Conservation (phyloP, 2,797 vertebrate genomes). For the Micromesistius poutassou region DNA sequence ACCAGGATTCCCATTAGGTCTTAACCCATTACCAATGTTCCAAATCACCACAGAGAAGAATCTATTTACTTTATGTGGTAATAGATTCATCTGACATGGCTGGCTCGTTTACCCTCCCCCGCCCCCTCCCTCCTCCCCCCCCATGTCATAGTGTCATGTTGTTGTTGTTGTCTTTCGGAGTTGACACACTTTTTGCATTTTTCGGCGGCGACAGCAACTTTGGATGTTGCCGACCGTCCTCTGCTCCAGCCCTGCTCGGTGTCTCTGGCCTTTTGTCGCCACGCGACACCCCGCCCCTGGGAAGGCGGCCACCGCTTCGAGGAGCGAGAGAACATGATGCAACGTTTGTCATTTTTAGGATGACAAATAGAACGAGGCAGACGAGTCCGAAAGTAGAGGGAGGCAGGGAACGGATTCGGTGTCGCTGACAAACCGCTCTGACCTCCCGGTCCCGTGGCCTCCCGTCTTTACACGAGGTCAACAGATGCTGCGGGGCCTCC, state of each 20-base stretch:
- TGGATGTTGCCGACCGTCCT: too few species aligned
- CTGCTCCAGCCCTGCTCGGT: not conserved
- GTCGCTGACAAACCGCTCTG: slow-evolving; percentile 70
- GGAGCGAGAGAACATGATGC: slow-evolving; percentile 59
- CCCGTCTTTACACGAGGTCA: slow-evolving; percentile 70
- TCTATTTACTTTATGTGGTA: slow-evolving; percentile 76
- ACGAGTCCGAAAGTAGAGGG: slow-evolving; percentile 60
- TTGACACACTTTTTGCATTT: slow-evolving; percentile 33
- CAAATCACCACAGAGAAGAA: slow-evolving; percentile 80
- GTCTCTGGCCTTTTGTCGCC: slow-evolving; percentile 29
- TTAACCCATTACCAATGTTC: slow-evolving; percentile 78
- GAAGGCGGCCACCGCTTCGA: slow-evolving; percentile 60
- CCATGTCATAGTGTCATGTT: slow-evolving; percentile 29
- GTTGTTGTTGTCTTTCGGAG: slow-evolving; percentile 27
- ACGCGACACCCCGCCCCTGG: slow-evolving; percentile 23
- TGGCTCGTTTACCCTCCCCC: slow-evolving; percentile 47
- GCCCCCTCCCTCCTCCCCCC: slow-evolving; percentile 27
- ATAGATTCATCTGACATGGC: slow-evolving; percentile 72
- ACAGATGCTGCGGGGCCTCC: slow-evolving; percentile 44
- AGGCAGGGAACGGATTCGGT: slow-evolving; percentile 59
- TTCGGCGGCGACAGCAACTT: not conserved
- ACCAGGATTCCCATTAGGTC: slow-evolving; percentile 76
- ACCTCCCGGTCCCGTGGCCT: slow-evolving; percentile 67
- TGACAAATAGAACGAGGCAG: slow-evolving; percentile 75
- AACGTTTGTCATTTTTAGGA: slow-evolving; percentile 73